Percentiles rank a stretch among this genome's conserved stretches.
These are phyloP conservation scores for Aurelia aurita DNA, from an alignment of 30 jellyfish, hydroid and myxozoan species.

Conservation along the genomic window DNA sequence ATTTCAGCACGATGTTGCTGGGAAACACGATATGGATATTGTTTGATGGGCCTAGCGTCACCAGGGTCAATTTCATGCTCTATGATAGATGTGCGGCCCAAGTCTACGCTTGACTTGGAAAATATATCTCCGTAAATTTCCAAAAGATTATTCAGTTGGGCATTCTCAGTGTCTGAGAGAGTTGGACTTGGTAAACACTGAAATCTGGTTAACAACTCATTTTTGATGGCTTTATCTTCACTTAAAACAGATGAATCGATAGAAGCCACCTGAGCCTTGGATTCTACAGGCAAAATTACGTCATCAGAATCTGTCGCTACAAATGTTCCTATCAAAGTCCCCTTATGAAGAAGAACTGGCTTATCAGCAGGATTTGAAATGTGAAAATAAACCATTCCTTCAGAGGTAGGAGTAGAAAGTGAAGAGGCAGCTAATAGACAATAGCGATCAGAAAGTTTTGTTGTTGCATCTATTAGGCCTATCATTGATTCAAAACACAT, in stretches of 20 bases:
- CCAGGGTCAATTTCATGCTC: too few relatives aligned
- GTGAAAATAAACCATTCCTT: slow-evolving; percentile 4
- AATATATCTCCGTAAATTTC: too few relatives aligned
- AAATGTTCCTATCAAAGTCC: slow-evolving; percentile 27
- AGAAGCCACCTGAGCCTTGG: not conserved
- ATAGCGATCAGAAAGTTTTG: slow-evolving; percentile 5
- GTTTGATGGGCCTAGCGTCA: too few relatives aligned
- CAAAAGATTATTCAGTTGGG: too few relatives aligned
- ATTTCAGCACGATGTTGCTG: too few relatives aligned
- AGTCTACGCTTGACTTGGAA: too few relatives aligned
- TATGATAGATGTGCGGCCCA: too few relatives aligned
- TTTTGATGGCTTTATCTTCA: too few relatives aligned
- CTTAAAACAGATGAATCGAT: not conserved
- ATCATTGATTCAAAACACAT: not conserved
- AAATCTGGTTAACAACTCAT: not conserved
- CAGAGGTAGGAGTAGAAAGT: not conserved
- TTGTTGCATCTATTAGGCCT: not conserved
- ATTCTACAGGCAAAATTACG: not conserved
- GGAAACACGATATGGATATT: too few relatives aligned
- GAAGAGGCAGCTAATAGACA: slow-evolving; percentile 35
- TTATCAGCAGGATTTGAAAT: slow-evolving; percentile 22
- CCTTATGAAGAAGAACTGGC: slow-evolving; percentile 28
- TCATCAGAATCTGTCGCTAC: not conserved
- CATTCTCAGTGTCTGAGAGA: too few relatives aligned
- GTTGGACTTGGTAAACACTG: slow-evolving; percentile 2